Base-by-base conservation (phyloP, 2,113 vertebrate genomes). In the Ammodytes dubius region DNA sequence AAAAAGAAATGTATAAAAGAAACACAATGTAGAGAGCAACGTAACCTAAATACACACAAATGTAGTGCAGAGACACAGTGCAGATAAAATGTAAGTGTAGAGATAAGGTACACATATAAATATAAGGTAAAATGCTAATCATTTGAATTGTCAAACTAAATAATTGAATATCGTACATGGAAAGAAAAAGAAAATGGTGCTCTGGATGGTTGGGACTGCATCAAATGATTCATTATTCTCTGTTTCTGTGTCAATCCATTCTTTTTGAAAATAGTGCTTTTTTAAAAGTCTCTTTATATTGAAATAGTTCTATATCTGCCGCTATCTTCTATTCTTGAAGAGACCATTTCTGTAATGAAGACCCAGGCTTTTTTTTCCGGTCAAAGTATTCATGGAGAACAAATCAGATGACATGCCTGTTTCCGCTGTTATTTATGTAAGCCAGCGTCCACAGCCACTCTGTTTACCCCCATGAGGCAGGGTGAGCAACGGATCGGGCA, bases 341-440 rank as follows among this genome's bases (percentile, higher is more conserved):
- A 76, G 39, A 19, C 10, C 14, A 27, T 83, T 70, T 60, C 39
- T 45, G 61, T 52, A 7, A 49, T 43, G 4, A 49, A 14, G 57
- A 27, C 27, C 27, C 27, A 0, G 19, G 15, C 14, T 43, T 35
- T 53, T 65, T 65, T 53, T 37, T 42, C 39, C 2, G 13, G 47
- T 49, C 7, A 68, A 70, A 81, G 56, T 68, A 61, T 76, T 77
- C 49, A 61, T 65, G 47, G 58, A 47, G 40, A 17, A 74, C 52
- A 86, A 81, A 87, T 79, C 3, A 15, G 71, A 78, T 69, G 65
- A 77, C 50, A 63, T 54, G 52, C 13, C 2, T 14, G 43, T 19
- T 76, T 64, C 40, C 61, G 59, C 56, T 72, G 45, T 80, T 56
- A 39, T 86, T 85, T 76, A 65, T 82, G 70, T 85, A 74, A 81